Base-by-base conservation (phyloP, 2,888 invertebrate genomes). In the Latrodectus elegans region DNA sequence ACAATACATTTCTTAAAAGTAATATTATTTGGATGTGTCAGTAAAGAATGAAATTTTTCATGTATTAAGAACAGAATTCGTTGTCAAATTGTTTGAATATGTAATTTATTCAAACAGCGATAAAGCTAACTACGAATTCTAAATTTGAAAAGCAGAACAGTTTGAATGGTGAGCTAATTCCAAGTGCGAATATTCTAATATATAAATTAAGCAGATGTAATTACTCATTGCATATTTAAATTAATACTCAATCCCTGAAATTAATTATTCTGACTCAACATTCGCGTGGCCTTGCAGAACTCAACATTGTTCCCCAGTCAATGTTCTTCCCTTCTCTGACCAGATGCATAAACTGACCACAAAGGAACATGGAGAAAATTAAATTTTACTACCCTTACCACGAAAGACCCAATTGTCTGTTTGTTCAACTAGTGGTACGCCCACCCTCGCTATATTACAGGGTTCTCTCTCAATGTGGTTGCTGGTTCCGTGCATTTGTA, bases 241-340 rank as follows among this genome's bases (percentile, higher is more conserved):
- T 38, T 38, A 38, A 38, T 38, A 52, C 38, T 53, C n/a, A 15
- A 38, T 65, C 68, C 78, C 49, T 49, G 67, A 70, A 78, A 78
- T 78, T 78, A 70, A 78, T 55, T 55, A 38, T 55, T 11, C 78
- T 80, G 80, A 80, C 80, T 80, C 80, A 80, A 80, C 80, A 80
- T 72, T 52, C 71, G 49, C n/a, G 38, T 17, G 60, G 8, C 79
- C 17, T 17, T n/a, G 53, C 72, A 80, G 64, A 80, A 72, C 64
- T 67, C 17, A 26, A 26, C 70, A 76, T 84, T 72, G 76, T 82
- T 75, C 77, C 65, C 60, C 53, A 22, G 77, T 83, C 52, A 22
- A 22, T 68, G 60, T 60, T 60, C 79, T 76, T 52, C 10, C 38
- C 38, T 38, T 38, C 4, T 38, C 38, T 38, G 65, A 38, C 68